Evolutionary conservation across 2,797 vertebrate genomes (phyloP).

Genomic region (Pangasius sanitwongsei): DNA sequence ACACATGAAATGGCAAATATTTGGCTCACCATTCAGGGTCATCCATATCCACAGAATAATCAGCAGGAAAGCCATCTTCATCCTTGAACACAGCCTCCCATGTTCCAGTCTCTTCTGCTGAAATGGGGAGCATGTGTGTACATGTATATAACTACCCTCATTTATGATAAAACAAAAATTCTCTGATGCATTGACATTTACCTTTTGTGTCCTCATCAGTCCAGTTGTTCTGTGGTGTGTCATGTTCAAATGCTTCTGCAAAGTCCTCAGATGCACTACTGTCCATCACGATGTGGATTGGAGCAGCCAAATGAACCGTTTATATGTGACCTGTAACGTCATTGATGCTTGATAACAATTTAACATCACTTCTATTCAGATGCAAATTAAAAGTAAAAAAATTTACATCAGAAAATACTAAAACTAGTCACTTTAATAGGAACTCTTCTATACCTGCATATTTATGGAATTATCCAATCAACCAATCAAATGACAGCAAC

Average conservation of each 20-base stretch:
- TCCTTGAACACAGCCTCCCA: constrained; percentile 53
- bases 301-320: neutral
- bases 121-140: constrained; percentile 33
- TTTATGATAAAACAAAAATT: neutral
- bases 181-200: constrained; percentile 37
- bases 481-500: neutral
- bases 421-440: neutral
- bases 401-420: neutral
- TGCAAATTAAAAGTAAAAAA: neutral
- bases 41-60: constrained; percentile 61
- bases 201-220: constrained; percentile 57
- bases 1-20: neutral
- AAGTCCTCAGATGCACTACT: neutral
- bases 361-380: neutral
- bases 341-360: neutral
- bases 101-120: constrained; percentile 52
- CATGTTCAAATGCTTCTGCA: constrained; percentile 4
- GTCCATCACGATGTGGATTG: constrained; percentile 4
- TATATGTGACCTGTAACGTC: constrained; percentile 13
- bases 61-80: constrained; percentile 58
- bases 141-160: neutral
- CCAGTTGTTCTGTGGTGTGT: constrained; percentile 35
- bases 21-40: constrained; percentile 61
- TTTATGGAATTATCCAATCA: neutral
- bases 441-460: neutral